phyloP scores from a whole-genome alignment of 2,113 vertebrate species.

The Microtus oregoni region DNA sequence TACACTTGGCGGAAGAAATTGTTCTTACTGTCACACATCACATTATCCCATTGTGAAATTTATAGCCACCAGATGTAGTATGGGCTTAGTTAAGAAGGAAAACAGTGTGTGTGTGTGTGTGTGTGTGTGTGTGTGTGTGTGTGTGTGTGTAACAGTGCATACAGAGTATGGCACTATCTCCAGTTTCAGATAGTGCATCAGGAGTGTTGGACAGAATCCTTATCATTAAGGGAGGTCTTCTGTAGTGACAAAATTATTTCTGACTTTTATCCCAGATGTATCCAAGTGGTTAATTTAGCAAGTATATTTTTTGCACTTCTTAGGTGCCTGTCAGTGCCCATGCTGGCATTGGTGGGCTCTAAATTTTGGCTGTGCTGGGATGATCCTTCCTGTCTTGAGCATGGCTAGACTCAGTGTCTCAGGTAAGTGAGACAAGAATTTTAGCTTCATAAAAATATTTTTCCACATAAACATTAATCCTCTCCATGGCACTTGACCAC shows the following conservation, averaged over 20 bases:
- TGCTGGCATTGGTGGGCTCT: not conserved
- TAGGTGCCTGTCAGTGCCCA: constrained; percentile 25
- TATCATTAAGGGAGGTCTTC: not conserved
- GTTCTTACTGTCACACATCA: not conserved
- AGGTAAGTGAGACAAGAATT: constrained; percentile 49
- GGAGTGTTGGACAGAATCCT: not conserved
- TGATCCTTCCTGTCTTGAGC: constrained; percentile 37
- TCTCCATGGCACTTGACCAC: not conserved
- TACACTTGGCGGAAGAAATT: not conserved
- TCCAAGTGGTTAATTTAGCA: not conserved
- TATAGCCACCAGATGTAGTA: too few species aligned
- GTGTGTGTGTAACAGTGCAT: not conserved
- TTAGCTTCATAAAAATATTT: not conserved
- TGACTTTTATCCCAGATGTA: not conserved
- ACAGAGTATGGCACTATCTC: not conserved
- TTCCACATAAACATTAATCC: not conserved
- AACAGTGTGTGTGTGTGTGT: not conserved
- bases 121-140: not conserved
- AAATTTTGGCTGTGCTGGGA: constrained; percentile 4
- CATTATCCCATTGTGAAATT: too few species aligned
- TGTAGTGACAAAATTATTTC: not conserved
- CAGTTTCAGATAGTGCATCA: not conserved
- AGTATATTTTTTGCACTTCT: not conserved
- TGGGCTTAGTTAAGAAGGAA: not conserved
- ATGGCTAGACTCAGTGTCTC: constrained; percentile 19